A percentile compares a stretch with the other conserved stretches of the same genome.
phyloP scores from a whole-genome alignment of 2,797 vertebrate genomes.

The Pogonophryne albipinna region DNA sequence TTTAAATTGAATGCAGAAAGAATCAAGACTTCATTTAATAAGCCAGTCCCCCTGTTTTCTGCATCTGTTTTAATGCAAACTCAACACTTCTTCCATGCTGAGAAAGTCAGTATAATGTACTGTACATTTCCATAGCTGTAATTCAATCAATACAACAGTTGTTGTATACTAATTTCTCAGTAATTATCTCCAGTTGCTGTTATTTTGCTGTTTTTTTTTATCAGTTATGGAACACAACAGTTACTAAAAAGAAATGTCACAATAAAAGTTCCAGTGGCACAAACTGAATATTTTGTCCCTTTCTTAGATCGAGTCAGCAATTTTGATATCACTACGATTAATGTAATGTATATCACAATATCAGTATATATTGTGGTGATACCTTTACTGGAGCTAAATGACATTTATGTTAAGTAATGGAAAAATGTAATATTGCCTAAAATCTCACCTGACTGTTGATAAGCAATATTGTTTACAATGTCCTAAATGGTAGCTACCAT shows the following conservation, averaged over 20 bases:
- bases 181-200: not conserved
- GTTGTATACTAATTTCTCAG: not conserved
- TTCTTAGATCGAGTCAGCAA: not conserved
- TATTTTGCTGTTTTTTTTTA: not conserved
- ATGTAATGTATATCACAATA: not conserved
- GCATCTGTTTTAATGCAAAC: not conserved
- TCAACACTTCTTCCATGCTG: not conserved
- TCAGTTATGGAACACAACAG: not conserved
- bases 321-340: not conserved
- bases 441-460: not conserved
- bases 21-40: not conserved
- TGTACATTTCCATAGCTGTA: not conserved
- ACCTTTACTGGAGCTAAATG: not conserved
- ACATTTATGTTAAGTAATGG: not conserved
- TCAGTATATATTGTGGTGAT: not conserved
- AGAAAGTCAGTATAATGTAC: not conserved
- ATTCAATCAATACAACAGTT: not conserved
- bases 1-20: not conserved
- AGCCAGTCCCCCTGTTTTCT: not conserved
- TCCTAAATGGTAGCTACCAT: not conserved
- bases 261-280: not conserved
- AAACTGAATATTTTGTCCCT: not conserved
- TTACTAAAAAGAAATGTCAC: not conserved
- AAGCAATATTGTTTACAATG: not conserved
- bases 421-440: not conserved